Percentiles rank a stretch among this genome's conserved stretches.
These are phyloP conservation scores for Temnothorax unifasciatus DNA, from an alignment of 2,888 invertebrate genomes.

Conservation along the genomic window DNA sequence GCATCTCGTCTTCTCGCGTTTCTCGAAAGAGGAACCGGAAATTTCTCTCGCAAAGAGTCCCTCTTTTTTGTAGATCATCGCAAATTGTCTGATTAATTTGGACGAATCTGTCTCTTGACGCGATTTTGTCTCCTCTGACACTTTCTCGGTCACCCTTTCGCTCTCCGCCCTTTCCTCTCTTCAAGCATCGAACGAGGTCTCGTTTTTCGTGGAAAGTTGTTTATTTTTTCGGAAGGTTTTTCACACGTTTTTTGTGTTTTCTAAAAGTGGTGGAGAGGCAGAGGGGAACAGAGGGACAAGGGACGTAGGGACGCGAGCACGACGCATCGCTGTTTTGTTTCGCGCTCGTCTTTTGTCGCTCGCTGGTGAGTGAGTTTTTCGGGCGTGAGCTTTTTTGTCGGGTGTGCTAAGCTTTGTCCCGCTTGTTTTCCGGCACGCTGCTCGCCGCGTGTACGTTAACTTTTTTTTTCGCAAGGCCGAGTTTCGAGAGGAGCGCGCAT, in stretches of 20 bases:
- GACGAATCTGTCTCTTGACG: background rate
- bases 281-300: background rate
- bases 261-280: conserved; percentile 1
- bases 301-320: conserved; percentile 30
- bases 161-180: background rate
- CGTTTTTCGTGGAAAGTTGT: conserved; percentile 27
- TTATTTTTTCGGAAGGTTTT: conserved; percentile 42
- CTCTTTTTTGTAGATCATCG: background rate
- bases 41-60: background rate
- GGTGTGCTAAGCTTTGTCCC: conserved; percentile 50
- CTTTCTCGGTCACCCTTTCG: background rate
- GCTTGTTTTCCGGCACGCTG: conserved; percentile 52
- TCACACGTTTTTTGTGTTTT: conserved; percentile 32
- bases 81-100: conserved; percentile 44
- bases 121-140: background rate
- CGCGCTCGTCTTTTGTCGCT: conserved; percentile 55
- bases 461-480: conserved; percentile 23
- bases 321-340: conserved; percentile 53
- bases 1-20: background rate
- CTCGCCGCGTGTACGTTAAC: conserved; percentile 31
- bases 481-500: conserved; percentile 38
- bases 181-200: background rate
- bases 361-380: conserved; percentile 52
- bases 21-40: background rate
- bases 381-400: conserved; percentile 56